A percentile compares a stretch with the other conserved stretches of the same genome.
Evolutionary conservation across 2,797 vertebrate genomes (phyloP).

Genomic region (Pteropus rufus): DNA sequence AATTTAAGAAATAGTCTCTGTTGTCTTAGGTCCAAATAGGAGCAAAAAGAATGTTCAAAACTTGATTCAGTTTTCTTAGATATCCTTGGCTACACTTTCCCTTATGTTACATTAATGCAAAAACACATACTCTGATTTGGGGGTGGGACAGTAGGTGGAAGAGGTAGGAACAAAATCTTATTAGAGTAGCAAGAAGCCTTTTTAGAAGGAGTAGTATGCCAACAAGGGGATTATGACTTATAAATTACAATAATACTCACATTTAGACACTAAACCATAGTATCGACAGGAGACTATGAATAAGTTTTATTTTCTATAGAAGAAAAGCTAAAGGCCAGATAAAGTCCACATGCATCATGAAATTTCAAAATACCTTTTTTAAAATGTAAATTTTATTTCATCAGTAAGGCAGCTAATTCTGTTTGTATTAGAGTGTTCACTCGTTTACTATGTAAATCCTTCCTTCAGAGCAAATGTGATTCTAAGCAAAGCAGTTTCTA

Average conservation of each 20-base stretch:
- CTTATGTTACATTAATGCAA: neutral
- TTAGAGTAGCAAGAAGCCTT: constrained; percentile 20
- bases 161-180: constrained; percentile 20
- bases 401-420: constrained; percentile 15
- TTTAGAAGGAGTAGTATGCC: constrained; percentile 39
- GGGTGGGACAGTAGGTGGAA: neutral
- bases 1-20: constrained; percentile 25
- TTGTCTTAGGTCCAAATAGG: neutral
- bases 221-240: constrained; percentile 45
- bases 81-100: neutral
- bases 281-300: constrained; percentile 34
- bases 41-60: constrained; percentile 28
- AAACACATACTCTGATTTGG: neutral
- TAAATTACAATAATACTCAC: constrained; percentile 48
- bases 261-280: constrained; percentile 48
- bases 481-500: constrained; percentile 27
- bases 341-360: constrained; percentile 52
- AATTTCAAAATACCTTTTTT: constrained; percentile 47
- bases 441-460: constrained; percentile 23
- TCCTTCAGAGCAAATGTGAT: constrained; percentile 7
- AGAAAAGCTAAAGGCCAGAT: constrained; percentile 43
- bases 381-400: constrained; percentile 37
- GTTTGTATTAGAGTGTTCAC: neutral
- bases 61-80: neutral
- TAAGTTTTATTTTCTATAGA: constrained; percentile 46